phyloP scores from a whole-genome alignment of 2,888 invertebrate genomes.

The Andrena camellia region DNA sequence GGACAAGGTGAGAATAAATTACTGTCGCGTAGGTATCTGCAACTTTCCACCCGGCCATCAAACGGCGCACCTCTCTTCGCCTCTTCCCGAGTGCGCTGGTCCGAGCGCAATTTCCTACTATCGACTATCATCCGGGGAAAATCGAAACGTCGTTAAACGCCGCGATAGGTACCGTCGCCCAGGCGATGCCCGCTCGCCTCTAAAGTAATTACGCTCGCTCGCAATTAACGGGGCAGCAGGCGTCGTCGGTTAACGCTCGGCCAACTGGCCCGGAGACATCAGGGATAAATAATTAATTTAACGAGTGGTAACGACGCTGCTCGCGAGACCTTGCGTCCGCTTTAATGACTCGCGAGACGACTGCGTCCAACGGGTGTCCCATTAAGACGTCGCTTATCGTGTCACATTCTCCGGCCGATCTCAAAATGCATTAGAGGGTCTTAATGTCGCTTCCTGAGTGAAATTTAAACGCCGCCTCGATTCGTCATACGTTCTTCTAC shows the following conservation, averaged over 20 bases:
- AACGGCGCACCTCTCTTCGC: no score
- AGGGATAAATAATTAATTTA: conserved; percentile 67
- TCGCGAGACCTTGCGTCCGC: conserved; percentile 21
- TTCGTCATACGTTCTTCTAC: not conserved
- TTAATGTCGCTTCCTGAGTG: not conserved
- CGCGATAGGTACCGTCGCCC: not conserved
- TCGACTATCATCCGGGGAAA: not conserved
- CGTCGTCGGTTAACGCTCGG: conserved; percentile 50
- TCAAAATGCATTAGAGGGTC: conserved; percentile 1
- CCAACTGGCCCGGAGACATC: conserved; percentile 42
- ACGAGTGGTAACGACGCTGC: conserved; percentile 44
- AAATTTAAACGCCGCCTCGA: not conserved
- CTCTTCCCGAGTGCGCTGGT: no score
- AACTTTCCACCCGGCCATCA: not conserved
- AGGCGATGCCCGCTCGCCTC: conserved; percentile 22
- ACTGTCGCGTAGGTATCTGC: conserved; percentile 24
- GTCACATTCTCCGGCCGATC: not conserved
- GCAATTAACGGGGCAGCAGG: conserved; percentile 54
- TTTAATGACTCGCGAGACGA: conserved; percentile 29
- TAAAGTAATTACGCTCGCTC: conserved; percentile 40
- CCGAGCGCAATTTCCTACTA: no score
- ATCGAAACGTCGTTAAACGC: conserved; percentile 23
- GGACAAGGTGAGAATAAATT: conserved; percentile 91
- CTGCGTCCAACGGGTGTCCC: conserved; percentile 6
- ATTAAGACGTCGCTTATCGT: not conserved